Conservation (phyloP, 92 coral and sea anemone species). For the Zoanthus solanderi region DNA sequence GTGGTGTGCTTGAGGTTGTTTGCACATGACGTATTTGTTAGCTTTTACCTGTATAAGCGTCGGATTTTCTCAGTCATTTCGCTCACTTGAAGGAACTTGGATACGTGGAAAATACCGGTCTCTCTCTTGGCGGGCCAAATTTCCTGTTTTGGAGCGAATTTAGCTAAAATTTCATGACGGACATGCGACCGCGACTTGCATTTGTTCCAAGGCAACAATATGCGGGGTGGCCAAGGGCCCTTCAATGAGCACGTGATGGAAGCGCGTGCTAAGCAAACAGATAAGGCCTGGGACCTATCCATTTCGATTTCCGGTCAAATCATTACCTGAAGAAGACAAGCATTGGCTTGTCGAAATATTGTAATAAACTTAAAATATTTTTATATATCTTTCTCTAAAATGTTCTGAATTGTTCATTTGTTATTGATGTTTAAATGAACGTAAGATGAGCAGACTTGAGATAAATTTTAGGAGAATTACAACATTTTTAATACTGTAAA, state of each 20-base stretch:
- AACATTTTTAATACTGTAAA: too few species aligned
- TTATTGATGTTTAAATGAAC: too few species aligned
- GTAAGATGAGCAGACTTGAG: too few species aligned
- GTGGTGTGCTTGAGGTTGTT: slow-evolving; percentile 88
- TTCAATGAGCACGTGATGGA: slow-evolving; percentile 73
- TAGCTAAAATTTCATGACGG: slow-evolving; percentile 99
- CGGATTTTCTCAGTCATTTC: slow-evolving; percentile 75
- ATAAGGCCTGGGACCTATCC: slow-evolving; percentile 36
- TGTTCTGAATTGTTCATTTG: too few species aligned
- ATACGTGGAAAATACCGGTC: slow-evolving; percentile 79
- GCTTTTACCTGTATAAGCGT: slow-evolving; percentile 69
- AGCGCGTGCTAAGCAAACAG: slow-evolving; percentile 19
- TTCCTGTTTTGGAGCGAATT: slow-evolving; percentile 99
- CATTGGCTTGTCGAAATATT: too few species aligned
- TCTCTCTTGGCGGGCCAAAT: slow-evolving; percentile 88
- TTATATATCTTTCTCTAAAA: too few species aligned
- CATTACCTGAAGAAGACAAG: too few species aligned
- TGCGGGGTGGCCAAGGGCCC: slow-evolving; percentile 97
- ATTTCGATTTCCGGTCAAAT: too few species aligned
- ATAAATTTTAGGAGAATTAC: too few species aligned
- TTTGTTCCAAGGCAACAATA: slow-evolving; percentile 98
- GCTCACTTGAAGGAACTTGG: slow-evolving; percentile 75
- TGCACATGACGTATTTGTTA: slow-evolving; percentile 81
- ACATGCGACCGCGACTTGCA: slow-evolving; percentile 99
- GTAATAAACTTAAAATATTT: too few species aligned